Conservation (phyloP, 1,140 invertebrate genomes). For the Harpegnathos saltator region DNA sequence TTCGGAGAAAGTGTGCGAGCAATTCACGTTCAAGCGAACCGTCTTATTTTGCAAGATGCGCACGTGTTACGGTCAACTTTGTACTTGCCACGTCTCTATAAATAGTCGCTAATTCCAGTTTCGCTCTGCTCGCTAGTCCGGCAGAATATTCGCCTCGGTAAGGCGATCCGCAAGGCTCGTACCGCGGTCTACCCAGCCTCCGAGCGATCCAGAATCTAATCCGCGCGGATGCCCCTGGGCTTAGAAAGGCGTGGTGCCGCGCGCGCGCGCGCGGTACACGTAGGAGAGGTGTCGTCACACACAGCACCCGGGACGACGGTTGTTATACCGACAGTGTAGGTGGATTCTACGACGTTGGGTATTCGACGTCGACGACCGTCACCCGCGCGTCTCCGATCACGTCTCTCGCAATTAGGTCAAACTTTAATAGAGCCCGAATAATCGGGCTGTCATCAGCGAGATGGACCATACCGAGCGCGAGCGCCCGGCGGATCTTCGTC, state of each 20-base stretch:
- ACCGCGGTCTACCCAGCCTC: slow-evolving; percentile 60
- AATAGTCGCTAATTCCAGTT: slow-evolving; percentile 17
- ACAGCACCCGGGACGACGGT: slow-evolving; percentile 57
- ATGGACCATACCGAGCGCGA: slow-evolving; percentile 6
- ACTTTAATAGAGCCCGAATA: slow-evolving; percentile 62
- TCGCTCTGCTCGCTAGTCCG: slow-evolving; percentile 43
- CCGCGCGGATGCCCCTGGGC: slow-evolving; percentile 77
- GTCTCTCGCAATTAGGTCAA: slow-evolving; percentile 61
- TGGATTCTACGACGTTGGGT: slow-evolving; percentile 56
- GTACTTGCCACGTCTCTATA: slow-evolving; percentile 14
- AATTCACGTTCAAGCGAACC: no score
- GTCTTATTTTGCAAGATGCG: no score
- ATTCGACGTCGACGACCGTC: neutral
- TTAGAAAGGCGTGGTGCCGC: slow-evolving; percentile 77
- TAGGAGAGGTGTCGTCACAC: slow-evolving; percentile 77
- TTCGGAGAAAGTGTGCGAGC: no score
- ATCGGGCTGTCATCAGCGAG: slow-evolving; percentile 49
- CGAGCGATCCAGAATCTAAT: slow-evolving; percentile 76
- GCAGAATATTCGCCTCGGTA: slow-evolving; percentile 61
- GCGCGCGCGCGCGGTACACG: slow-evolving; percentile 58
- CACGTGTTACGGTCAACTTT: neutral
- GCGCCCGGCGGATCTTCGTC: neutral
- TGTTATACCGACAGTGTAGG: slow-evolving; percentile 63
- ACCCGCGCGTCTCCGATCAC: neutral
- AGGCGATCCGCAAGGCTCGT: slow-evolving; percentile 52